A percentile compares a stretch with the other conserved stretches of the same genome.
These are phyloP conservation scores for Stomorhina lunata DNA, from an alignment of 2,888 invertebrate species.

Conservation along the genomic window DNA sequence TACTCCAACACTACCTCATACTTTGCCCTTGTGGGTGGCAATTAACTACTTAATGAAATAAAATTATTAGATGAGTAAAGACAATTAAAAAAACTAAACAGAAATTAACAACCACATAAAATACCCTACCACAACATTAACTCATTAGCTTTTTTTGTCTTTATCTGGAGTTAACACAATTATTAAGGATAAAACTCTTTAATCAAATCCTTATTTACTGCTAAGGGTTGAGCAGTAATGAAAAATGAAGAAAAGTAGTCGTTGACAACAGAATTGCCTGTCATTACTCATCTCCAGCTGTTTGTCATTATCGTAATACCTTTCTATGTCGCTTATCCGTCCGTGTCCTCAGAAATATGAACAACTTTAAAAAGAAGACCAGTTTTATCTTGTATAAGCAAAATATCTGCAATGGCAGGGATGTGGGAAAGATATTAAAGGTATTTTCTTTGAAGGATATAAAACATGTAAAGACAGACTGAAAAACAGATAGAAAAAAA, in stretches of 20 bases:
- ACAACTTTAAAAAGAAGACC: not conserved
- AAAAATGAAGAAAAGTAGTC: slow-evolving; percentile 10
- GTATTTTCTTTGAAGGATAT: no score
- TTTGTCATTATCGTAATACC: slow-evolving; percentile 4
- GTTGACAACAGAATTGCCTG: slow-evolving; percentile 73
- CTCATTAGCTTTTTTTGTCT: not conserved
- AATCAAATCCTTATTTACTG: not conserved
- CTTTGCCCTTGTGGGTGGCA: no score
- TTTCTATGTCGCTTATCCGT: not conserved
- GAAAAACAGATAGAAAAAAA: no score
- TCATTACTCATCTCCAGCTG: slow-evolving; percentile 72
- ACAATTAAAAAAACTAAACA: not conserved
- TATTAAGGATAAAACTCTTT: not conserved
- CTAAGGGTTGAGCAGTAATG: not conserved
- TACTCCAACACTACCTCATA: no score
- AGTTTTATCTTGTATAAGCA: not conserved
- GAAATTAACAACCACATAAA: not conserved
- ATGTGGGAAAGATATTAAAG: no score
- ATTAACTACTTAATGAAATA: not conserved
- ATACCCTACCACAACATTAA: not conserved
- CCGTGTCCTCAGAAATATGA: not conserved
- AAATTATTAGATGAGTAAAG: not conserved
- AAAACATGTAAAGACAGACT: no score
- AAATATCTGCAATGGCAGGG: no score
- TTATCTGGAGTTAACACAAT: not conserved